Evolutionary conservation across 2,113 vertebrate species (phyloP), one percentile per base, ranked within the genome.

Genomic region (Cyprinodon variegatus): DNA sequence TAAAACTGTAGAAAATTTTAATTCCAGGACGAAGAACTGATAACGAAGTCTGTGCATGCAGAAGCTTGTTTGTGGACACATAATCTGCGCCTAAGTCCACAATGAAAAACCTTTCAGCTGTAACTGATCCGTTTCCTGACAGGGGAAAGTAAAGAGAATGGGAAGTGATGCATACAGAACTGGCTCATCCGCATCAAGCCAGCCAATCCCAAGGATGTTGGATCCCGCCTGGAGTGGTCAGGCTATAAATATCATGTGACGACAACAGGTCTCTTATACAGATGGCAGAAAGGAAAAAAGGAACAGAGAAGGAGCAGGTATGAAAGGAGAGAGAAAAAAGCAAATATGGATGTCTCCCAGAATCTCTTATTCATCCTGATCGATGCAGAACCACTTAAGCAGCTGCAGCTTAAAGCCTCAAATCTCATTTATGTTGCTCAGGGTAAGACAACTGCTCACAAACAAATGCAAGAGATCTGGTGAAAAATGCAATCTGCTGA

Each of bases 201-300:
- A 71, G 72, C 88, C 87, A 83, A 82, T 86, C 76, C 14, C 79
- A 46, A 76, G 3, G 0, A 69, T 77, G 64, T 72, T 14, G 8
- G 50, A 64, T 74, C 66, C 88, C 14, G 76, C 86, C 67, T 86
- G 85, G 87, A 86, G 76, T 72, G 1, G 61, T 45, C 36, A 43
- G 29, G 78, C 83, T 90, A 88, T 88, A 90, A 92, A 92, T 91
- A 90, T 80, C 70, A 81, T 9, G 65, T 83, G 86, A 90, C 76
- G 72, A 86, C 77, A 70, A 74, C 74, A 64, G 69, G 77, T 79
- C 73, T 62, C 4, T 57, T 37, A 73, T 70, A 63, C 41, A 59
- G 46, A 48, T 39, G 50, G 6, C 41, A 68, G 76, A 78, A 61
- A 74, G 61, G 41, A 39, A 50, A 62, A 4, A 66, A 46, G 66